Conservation (phyloP, 2,888 invertebrate genomes). For the Pardosa pseudoannulata region DNA sequence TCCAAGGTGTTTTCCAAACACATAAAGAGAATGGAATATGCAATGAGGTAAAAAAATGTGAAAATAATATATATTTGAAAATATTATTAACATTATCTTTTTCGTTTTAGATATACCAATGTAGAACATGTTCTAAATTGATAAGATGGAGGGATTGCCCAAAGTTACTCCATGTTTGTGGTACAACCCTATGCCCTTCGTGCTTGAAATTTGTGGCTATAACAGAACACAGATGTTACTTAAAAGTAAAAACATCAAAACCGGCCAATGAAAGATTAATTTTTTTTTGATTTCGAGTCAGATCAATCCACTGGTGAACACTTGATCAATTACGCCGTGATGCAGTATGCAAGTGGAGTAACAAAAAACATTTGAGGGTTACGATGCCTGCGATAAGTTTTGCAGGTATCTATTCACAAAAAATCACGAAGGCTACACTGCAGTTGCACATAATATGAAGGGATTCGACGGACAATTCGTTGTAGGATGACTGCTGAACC, state of each 20-base stretch:
- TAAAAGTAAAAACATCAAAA: background rate
- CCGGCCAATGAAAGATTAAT: background rate
- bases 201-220: background rate
- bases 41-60: constrained; percentile 1
- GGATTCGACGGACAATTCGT: constrained; percentile 34
- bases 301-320: constrained; percentile 20
- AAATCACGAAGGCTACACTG: constrained; percentile 12
- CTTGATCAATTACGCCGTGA: constrained; percentile 8
- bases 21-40: constrained; percentile 16
- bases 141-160: background rate
- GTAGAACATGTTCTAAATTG: constrained; percentile 12
- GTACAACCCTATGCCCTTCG: background rate
- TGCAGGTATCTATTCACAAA: constrained; percentile 17
- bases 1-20: background rate
- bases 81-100: constrained; percentile 4
- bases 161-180: background rate
- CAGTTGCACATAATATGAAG: constrained; percentile 36
- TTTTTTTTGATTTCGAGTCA: constrained; percentile 33
- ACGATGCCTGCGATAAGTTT: background rate
- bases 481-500: constrained; percentile 1
- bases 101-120: no score
- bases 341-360: background rate
- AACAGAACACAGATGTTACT: background rate
- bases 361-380: constrained; percentile 3
- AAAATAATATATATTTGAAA: background rate